These are phyloP conservation scores for Tineola bisselliella DNA, from an alignment of 2,888 invertebrate genomes.

Conservation along the genomic window DNA sequence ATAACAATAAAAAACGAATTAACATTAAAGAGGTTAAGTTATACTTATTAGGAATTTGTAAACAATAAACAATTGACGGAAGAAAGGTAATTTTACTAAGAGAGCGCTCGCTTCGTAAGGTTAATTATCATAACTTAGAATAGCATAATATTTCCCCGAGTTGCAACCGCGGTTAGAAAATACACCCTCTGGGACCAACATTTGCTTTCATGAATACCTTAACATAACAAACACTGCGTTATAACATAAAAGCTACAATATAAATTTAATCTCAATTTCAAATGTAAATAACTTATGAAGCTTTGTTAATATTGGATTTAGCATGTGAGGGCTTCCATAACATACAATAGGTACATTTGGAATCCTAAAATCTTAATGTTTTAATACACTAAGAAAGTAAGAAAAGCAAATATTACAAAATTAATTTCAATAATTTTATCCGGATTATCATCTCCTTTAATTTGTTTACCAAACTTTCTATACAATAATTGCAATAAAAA, in stretches of 20 bases:
- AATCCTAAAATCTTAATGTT: no score
- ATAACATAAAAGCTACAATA: constrained; percentile 50
- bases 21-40: not conserved
- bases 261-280: constrained; percentile 57
- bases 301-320: constrained; percentile 1
- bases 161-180: constrained; percentile 1
- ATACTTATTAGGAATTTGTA: not conserved
- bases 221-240: constrained; percentile 47
- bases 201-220: constrained; percentile 61
- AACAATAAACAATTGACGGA: not conserved
- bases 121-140: constrained; percentile 58
- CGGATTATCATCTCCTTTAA: no score
- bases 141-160: constrained; percentile 5
- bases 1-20: no score
- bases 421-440: no score
- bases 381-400: no score
- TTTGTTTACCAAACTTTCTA: no score
- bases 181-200: constrained; percentile 44
- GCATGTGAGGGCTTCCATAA: not conserved
- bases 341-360: not conserved
- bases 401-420: no score
- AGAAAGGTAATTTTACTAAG: not conserved
- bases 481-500: no score
- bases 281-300: constrained; percentile 33
- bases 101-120: constrained; percentile 17